Base-by-base conservation (phyloP, 2,113 vertebrate species). In the Balaeniceps rex region DNA sequence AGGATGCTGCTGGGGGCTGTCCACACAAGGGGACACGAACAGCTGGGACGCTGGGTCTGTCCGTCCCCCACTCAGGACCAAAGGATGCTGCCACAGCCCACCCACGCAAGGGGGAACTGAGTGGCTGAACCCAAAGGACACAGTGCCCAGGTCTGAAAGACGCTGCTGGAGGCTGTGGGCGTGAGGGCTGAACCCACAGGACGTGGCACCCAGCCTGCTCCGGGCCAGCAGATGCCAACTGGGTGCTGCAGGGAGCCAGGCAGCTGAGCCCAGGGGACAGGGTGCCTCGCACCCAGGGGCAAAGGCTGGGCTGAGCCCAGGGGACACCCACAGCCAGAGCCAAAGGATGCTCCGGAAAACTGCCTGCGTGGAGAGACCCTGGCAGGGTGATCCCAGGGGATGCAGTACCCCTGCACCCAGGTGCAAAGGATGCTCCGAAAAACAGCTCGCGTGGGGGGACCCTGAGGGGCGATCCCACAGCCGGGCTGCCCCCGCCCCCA, bases 21-120 rank as follows among this genome's bases (percentile, higher is more conserved):
- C 29, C 29, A 36, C 0, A 0, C 0, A 4, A 83, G 17, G 25
- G 12, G 23, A 81, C 33, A 28, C 0, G 0, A 49, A 68, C 0
- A 3, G 4, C 19, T 10, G 25, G 23, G 49, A 46, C 29, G 7
- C 7, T 7, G 25, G 10, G 28, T 3, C 42, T 14, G 42, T 44
- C 42, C 46, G 13, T n/a, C 8, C 9, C 6, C 29, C 21, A 4
- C 18, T 28, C 46, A 19, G 82, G 14, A 9, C 25, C 19, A 14
- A 0, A 22, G 13, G 61, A 13, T 18, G 36, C 24, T 66, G 25
- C 80, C 15, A 5, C 49, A 66, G 44, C 38, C 24, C 51, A 28
- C 6, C 19, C 33, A 14, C 0, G 1, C 0, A 1, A 14, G 10
- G 29, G 22, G 40, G 8, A 52, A 31, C 19, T 0, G 6, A 10